These are phyloP conservation scores for Chionodraco myersi DNA, from an alignment of 2,113 vertebrate species.

Conservation along the genomic window DNA sequence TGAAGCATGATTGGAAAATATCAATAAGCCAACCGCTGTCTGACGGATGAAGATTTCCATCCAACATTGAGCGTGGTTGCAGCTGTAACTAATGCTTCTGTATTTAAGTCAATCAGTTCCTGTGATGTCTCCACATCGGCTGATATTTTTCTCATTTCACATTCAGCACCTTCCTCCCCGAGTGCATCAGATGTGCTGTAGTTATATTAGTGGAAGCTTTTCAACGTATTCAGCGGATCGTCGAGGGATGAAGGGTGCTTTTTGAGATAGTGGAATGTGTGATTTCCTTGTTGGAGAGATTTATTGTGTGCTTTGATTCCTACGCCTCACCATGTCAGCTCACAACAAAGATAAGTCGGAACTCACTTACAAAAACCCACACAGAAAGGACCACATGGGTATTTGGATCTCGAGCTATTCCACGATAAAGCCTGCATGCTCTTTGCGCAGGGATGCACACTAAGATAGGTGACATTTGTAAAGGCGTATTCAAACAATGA, in stretches of 20 bases:
- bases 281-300: conserved; percentile 30
- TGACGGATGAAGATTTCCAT: conserved; percentile 29
- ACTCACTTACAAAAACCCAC: conserved; percentile 13
- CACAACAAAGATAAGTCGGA: conserved; percentile 10
- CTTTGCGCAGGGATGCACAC: conserved; percentile 55
- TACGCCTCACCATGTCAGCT: background rate
- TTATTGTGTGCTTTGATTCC: conserved; percentile 44
- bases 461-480: conserved; percentile 66
- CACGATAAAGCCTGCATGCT: conserved; percentile 34
- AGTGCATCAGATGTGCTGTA: conserved; percentile 23
- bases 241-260: conserved; percentile 21
- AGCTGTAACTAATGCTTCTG: conserved; percentile 45
- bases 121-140: background rate
- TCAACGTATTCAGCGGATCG: conserved; percentile 15
- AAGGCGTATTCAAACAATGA: conserved; percentile 61
- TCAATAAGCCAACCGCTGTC: conserved; percentile 28
- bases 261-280: conserved; percentile 15
- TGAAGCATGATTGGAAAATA: conserved; percentile 41
- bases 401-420: conserved; percentile 12
- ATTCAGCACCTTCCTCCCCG: background rate
- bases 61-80: conserved; percentile 30
- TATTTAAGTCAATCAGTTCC: conserved; percentile 35
- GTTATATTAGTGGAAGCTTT: conserved; percentile 20
- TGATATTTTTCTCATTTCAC: conserved; percentile 30
- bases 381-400: conserved; percentile 11